These are phyloP conservation scores for Aphrophora alni DNA, from an alignment of 2,888 invertebrate genomes.

Conservation along the genomic window DNA sequence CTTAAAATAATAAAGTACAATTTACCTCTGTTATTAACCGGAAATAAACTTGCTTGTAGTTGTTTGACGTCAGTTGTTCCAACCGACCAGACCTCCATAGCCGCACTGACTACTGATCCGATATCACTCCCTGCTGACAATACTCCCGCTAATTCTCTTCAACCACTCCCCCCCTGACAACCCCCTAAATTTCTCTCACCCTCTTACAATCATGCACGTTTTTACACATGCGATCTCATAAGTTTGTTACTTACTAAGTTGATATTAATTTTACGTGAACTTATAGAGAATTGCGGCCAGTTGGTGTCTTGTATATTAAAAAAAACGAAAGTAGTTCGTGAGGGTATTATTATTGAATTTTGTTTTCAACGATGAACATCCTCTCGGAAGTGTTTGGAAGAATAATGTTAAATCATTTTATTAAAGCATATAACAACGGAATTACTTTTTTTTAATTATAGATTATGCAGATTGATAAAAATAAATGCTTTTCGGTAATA, in stretches of 20 bases:
- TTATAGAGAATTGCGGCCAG: no score
- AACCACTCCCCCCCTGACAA: background rate
- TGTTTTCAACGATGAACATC: no score
- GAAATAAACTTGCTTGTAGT: slow-evolving; percentile 50
- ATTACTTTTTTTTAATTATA: no score
- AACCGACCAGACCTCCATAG: slow-evolving; percentile 29
- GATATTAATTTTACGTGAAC: background rate
- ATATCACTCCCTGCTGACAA: background rate
- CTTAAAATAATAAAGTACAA: no score
- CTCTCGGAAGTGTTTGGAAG: no score
- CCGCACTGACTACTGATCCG: background rate
- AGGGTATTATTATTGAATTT: no score
- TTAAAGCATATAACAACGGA: no score
- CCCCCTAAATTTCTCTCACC: background rate
- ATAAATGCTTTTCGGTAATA: no score
- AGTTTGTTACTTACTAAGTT: background rate
- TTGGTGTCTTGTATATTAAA: no score
- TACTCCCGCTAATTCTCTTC: background rate
- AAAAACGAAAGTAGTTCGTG: no score
- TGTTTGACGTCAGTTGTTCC: slow-evolving; percentile 45
- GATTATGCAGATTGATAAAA: no score
- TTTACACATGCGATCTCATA: background rate
- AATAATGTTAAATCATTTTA: no score
- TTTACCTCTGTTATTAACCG: slow-evolving; percentile 49
- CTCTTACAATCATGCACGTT: background rate